Evolutionary conservation across 2,888 invertebrate species (phyloP).

Genomic region (Autographa gamma): DNA sequence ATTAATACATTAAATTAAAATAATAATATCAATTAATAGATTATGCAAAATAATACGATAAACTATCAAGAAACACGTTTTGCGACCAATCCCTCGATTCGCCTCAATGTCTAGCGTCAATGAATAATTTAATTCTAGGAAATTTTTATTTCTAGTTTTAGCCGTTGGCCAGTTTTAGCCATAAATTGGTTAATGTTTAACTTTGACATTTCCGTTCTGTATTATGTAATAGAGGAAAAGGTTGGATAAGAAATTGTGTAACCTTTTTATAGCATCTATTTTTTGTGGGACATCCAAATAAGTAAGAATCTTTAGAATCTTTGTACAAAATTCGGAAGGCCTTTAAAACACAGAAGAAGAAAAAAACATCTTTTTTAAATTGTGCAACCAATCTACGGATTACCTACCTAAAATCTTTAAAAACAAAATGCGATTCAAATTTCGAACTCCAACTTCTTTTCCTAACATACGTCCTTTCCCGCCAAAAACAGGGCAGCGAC

Average conservation of each 20-base stretch:
- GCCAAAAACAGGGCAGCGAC: slow-evolving; percentile 2
- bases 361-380: not conserved
- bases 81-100: not conserved
- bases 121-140: slow-evolving; percentile 2
- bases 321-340: too few relatives aligned
- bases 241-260: not conserved
- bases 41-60: not conserved
- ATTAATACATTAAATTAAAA: not conserved
- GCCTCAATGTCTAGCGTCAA: slow-evolving; percentile 6
- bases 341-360: not conserved
- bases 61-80: not conserved
- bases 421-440: not conserved
- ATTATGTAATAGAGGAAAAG: not conserved
- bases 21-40: not conserved
- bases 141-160: not conserved
- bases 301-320: too few relatives aligned
- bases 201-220: not conserved
- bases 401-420: not conserved
- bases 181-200: not conserved
- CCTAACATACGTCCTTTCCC: not conserved
- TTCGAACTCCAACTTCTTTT: not conserved
- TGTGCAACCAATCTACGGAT: not conserved
- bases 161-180: not conserved
- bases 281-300: too few relatives aligned
- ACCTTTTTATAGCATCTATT: too few relatives aligned